Evolutionary conservation across 1,140 invertebrate genomes (phyloP), one percentile per base, ranked within the genome.

Genomic region (Camponotus floridanus): DNA sequence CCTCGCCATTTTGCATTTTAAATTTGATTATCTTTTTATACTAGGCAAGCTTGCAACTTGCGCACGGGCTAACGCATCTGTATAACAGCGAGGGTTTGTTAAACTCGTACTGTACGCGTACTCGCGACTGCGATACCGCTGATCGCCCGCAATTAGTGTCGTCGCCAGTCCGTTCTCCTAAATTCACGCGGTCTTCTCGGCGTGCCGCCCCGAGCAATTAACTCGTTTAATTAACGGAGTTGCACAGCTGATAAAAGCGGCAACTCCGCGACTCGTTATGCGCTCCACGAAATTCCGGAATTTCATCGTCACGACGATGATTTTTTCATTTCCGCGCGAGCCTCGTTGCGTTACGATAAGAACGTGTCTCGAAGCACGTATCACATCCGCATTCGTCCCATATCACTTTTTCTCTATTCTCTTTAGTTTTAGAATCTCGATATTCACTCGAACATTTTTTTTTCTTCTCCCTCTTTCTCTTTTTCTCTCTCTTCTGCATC

Each of bases 201-300:
- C 62, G 39, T 48, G 11, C 68, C 61, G n/a, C 21, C 68, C 79
- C 70, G 83, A 83, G 81, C 89, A 90, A 90, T 90, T 89, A 90
- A 90, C 88, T 87, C 71, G 86, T 90, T 90, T 88, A 90, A 90
- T 88, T 89, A 90, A 89, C 70, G 81, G 62, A 42, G 39, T 39
- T 59, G 48, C 55, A 7, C 70, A 15, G 7, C 70, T 33, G 64
- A 86, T 73, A 70, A 74, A 59, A 57, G 70, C 48, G 39, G 21
- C 36, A 18, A 79, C 42, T 42, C 51, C 26, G 61, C 76, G 64
- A 42, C 76, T 86, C 76, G 65, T 86, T 86, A 48, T 59, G 62
- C 76, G 33, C 33, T 65, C 76, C 31, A 31, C 42, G 84, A 57
- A 86, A 85, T 67, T 67, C 62, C 55, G 64, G 64, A 79, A 86